Evolutionary conservation across 2,888 invertebrate genomes (phyloP).

Genomic region (Rhorus exstirpatorius): DNA sequence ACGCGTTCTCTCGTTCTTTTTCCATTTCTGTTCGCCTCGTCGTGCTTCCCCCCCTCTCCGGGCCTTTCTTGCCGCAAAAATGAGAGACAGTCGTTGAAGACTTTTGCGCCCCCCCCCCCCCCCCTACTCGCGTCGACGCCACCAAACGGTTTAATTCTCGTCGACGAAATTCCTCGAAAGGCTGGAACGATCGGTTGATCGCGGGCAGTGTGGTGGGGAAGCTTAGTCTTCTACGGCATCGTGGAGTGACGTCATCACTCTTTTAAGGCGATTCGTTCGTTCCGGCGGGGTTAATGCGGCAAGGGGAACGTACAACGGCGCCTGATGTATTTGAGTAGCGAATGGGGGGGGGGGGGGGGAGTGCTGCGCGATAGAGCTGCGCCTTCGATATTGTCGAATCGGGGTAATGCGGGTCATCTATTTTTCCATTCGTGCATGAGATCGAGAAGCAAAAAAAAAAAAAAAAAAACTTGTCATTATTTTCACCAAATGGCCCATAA

Average conservation of each 20-base stretch:
- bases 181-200: slow-evolving; percentile 40
- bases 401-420: too few relatives aligned
- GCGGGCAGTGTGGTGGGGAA: not conserved
- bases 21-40: slow-evolving; percentile 11
- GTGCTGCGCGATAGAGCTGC: slow-evolving; percentile 14
- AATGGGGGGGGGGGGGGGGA: not conserved
- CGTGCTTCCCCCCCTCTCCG: not conserved
- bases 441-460: too few relatives aligned
- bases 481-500: too few relatives aligned
- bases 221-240: slow-evolving; percentile 15
- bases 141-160: slow-evolving; percentile 35
- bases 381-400: not conserved
- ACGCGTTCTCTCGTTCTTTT: slow-evolving; percentile 3
- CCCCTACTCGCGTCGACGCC: too few relatives aligned
- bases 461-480: not conserved
- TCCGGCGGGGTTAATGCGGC: slow-evolving; percentile 1
- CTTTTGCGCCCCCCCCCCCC: too few relatives aligned
- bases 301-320: too few relatives aligned
- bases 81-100: too few relatives aligned
- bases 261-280: slow-evolving; percentile 7
- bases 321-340: too few relatives aligned
- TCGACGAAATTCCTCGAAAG: slow-evolving; percentile 48
- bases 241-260: slow-evolving; percentile 45
- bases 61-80: slow-evolving; percentile 10
- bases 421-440: too few relatives aligned